Evolutionary conservation across 2,888 invertebrate species (phyloP).

Genomic region (Stramonita haemastoma): DNA sequence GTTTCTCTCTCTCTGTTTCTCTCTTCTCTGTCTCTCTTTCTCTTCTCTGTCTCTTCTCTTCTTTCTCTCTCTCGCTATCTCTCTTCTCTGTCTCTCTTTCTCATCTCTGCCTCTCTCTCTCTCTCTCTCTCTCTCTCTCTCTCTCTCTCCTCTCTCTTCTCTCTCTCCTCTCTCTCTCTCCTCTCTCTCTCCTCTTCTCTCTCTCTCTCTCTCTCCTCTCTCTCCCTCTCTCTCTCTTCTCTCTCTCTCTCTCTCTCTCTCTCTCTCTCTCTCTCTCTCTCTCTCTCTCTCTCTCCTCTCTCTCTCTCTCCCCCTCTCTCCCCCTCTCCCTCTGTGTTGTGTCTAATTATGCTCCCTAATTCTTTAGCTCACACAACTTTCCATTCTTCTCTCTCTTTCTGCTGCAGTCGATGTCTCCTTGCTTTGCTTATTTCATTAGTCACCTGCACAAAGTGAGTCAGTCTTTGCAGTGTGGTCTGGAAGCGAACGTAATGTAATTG

Average conservation of each 20-base stretch:
- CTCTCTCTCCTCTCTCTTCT: background rate
- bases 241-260: constrained; percentile 32
- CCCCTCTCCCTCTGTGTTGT: background rate
- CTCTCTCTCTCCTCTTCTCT: background rate
- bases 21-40: too few relatives aligned
- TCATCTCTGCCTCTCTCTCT: background rate
- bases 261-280: constrained; percentile 1
- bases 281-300: constrained; percentile 2
- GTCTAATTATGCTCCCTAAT: background rate
- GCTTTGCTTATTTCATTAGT: background rate
- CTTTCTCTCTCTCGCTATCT: background rate
- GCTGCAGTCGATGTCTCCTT: too few relatives aligned
- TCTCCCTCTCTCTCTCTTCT: background rate
- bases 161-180: background rate
- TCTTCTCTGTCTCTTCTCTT: background rate
- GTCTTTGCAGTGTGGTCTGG: too few relatives aligned
- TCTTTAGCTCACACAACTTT: background rate
- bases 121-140: background rate
- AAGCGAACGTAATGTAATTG: too few relatives aligned
- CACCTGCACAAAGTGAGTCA: too few relatives aligned
- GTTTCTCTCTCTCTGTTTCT: background rate
- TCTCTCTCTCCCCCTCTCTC: background rate
- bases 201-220: background rate
- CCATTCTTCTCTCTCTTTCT: background rate
- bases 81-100: background rate